Evolutionary conservation across 2,888 invertebrate species (phyloP), one percentile per base, ranked within the genome.

Genomic region (Philopedon plagiatum): DNA sequence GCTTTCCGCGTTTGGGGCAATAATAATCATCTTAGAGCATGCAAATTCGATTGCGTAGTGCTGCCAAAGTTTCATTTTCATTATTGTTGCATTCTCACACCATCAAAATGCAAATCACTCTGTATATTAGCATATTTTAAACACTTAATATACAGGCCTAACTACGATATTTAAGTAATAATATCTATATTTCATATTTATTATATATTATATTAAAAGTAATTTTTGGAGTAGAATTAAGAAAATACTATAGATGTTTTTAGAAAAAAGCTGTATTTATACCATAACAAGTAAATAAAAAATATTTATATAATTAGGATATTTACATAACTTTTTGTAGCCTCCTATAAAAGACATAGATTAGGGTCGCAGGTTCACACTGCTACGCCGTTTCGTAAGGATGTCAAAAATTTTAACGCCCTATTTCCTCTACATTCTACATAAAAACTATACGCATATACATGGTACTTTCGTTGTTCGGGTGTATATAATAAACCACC

Each of bases 71-170:
- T 58, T 44, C 39, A 68, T 65, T 68, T 61, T 58, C 60, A 66
- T 62, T 32, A 57, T 63, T 62, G 34, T 63, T 54, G 51, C 51
- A 39, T 63, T n/a, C 49, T 44, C 69, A 57, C 70, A 58, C 49
- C 71, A 65, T 44, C 44, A 68, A 80, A 76, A 75, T 81, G 32
- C 81, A 82, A 80, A 83, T 82, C 82, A 83, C 82, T 80, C 85
- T 86, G 86, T 86, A 86, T 86, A 86, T 86, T 86, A 85, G 84
- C 84, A 85, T 85, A 86, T 85, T 86, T 85, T 85, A 85, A 84
- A 85, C 83, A 85, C 81, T 83, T 85, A 85, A 86, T 86, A 86
- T 86, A 85, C 85, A 85, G 86, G 86, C 86, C 86, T 86, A 86
- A 86, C 83, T 85, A 85, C 81, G 80, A 84, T 84, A 84, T 82